Evolutionary conservation across 2,113 vertebrate species (phyloP).

Genomic region (Eulemur rufifrons): DNA sequence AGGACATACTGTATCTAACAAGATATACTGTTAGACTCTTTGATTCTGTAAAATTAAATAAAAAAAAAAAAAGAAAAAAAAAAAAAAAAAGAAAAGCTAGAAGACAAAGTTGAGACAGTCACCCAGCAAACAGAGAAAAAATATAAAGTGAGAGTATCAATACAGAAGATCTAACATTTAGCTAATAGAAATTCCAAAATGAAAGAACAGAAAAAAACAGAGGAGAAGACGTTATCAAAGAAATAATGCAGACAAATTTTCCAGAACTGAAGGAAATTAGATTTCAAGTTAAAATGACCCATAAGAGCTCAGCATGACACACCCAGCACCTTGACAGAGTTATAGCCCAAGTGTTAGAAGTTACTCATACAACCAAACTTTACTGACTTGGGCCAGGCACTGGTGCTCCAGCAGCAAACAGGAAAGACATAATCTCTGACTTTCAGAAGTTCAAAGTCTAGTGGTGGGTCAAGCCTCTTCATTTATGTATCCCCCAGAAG

Average conservation of each 20-base stretch:
- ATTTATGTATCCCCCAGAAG: neutral
- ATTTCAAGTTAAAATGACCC: neutral
- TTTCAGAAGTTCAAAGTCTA: neutral
- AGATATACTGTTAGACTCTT: no score
- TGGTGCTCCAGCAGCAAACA: neutral
- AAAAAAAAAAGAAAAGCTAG: conserved; percentile 18
- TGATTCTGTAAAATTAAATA: no score
- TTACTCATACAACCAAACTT: neutral
- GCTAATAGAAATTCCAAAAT: conserved; percentile 13
- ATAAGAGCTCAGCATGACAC: neutral
- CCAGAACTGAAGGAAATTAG: neutral
- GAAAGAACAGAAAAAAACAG: neutral
- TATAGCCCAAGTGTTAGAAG: neutral
- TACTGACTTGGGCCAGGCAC: neutral
- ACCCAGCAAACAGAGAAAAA: neutral
- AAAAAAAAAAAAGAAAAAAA: no score
- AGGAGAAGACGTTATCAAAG: neutral
- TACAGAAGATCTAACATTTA: conserved; percentile 17
- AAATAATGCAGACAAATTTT: neutral
- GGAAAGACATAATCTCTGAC: neutral
- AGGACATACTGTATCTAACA: no score
- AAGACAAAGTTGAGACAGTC: conserved; percentile 8
- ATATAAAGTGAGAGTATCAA: neutral
- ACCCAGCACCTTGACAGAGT: neutral
- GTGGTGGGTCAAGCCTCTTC: neutral